Conservation (phyloP, 2,888 invertebrate species). For the Cantharis lateralis region DNA sequence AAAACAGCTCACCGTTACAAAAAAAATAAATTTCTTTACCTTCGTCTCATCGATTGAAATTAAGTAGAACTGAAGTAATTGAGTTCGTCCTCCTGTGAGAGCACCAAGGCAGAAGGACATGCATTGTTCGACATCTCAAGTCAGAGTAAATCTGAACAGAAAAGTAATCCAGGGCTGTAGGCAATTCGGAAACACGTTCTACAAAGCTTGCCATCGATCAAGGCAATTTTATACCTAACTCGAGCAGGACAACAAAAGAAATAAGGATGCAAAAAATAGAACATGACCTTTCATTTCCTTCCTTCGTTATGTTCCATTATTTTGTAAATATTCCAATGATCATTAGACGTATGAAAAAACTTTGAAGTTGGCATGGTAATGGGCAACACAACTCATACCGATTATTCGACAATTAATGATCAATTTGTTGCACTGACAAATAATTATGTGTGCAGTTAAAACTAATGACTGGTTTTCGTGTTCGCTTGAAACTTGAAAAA, state of each 20-base stretch:
- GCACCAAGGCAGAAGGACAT: conserved; percentile 41
- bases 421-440: not conserved
- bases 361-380: not conserved
- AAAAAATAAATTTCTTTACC: not conserved
- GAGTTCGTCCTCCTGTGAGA: conserved; percentile 20
- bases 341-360: not conserved
- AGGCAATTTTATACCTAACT: conserved; percentile 33
- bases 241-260: conserved; percentile 2
- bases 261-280: not conserved
- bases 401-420: not conserved
- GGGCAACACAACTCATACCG: not conserved
- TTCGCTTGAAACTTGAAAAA: not conserved
- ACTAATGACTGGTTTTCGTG: not conserved
- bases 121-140: conserved; percentile 41
- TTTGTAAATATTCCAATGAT: not conserved
- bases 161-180: conserved; percentile 47
- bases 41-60: not conserved
- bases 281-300: not conserved
- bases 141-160: conserved; percentile 39
- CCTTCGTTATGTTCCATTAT: not conserved
- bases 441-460: not conserved
- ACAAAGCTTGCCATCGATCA: conserved; percentile 50
- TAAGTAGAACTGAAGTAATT: conserved; percentile 6
- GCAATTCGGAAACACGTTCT: conserved; percentile 51
- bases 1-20: not conserved